phyloP scores from a whole-genome alignment of 2,113 vertebrate genomes.

The Alexandromys fortis region DNA sequence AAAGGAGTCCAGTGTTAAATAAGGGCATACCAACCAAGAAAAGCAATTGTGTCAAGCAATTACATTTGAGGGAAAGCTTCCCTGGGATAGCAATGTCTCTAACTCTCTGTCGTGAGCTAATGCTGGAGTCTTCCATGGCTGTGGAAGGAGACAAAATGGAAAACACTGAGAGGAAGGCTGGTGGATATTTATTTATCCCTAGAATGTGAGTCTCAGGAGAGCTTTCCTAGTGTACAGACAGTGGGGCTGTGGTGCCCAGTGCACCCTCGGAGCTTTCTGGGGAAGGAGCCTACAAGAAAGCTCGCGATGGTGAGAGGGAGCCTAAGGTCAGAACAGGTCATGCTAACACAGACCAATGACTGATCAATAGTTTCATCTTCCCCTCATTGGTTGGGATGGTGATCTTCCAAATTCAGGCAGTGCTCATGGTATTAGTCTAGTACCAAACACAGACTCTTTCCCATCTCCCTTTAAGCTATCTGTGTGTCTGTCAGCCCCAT shows the following conservation, averaged over 20 bases:
- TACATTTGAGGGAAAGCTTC: conserved; percentile 12
- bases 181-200: not conserved
- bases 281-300: not conserved
- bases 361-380: not conserved
- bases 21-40: not conserved
- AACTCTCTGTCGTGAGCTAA: not conserved
- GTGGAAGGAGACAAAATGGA: not conserved
- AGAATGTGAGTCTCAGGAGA: too few relatives aligned
- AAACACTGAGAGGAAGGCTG: not conserved
- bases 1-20: conserved; percentile 2
- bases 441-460: not conserved
- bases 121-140: too few relatives aligned
- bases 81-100: not conserved
- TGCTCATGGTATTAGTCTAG: not conserved
- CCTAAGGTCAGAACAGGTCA: not conserved
- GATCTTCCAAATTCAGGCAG: not conserved
- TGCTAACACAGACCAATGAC: not conserved
- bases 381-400: accelerated
- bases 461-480: not conserved
- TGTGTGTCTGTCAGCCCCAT: not conserved
- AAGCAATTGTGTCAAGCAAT: conserved; percentile 51
- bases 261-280: accelerated
- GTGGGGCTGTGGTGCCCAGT: not conserved
- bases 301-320: accelerated
- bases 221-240: not conserved